Conservation (phyloP, 1,140 invertebrate genomes). For the Mercenaria mercenaria region DNA sequence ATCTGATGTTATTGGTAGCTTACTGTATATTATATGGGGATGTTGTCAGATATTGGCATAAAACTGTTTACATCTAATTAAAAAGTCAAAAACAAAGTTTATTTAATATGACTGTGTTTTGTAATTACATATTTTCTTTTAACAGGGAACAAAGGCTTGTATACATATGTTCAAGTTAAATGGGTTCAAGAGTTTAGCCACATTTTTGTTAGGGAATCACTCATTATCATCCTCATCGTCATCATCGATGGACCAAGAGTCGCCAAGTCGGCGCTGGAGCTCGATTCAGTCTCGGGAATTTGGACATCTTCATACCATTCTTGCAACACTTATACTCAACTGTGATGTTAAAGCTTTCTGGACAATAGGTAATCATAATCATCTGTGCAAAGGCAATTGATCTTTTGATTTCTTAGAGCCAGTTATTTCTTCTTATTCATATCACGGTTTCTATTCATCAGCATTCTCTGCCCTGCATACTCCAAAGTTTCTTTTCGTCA, state of each 20-base stretch:
- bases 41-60: too few species aligned
- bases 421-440: too few species aligned
- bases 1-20: too few species aligned
- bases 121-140: background rate
- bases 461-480: too few species aligned
- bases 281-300: conserved; percentile 87
- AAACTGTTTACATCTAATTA: too few species aligned
- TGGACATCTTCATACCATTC: conserved; percentile 84
- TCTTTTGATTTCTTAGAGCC: too few species aligned
- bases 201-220: conserved; percentile 86
- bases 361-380: conserved; percentile 76
- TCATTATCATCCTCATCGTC: background rate
- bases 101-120: too few species aligned
- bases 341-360: conserved; percentile 80
- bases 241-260: conserved; percentile 68
- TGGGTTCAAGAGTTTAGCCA: conserved; percentile 85
- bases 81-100: too few species aligned
- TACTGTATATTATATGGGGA: too few species aligned
- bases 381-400: too few species aligned
- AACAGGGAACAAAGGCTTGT: conserved; percentile 86
- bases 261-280: conserved; percentile 84
- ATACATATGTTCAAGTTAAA: conserved; percentile 86
- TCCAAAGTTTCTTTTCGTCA: too few species aligned
- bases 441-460: too few species aligned
- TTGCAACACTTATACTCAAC: conserved; percentile 86